Evolutionary conservation across 2,113 vertebrate genomes (phyloP).

Genomic region (Dascyllus trimaculatus): DNA sequence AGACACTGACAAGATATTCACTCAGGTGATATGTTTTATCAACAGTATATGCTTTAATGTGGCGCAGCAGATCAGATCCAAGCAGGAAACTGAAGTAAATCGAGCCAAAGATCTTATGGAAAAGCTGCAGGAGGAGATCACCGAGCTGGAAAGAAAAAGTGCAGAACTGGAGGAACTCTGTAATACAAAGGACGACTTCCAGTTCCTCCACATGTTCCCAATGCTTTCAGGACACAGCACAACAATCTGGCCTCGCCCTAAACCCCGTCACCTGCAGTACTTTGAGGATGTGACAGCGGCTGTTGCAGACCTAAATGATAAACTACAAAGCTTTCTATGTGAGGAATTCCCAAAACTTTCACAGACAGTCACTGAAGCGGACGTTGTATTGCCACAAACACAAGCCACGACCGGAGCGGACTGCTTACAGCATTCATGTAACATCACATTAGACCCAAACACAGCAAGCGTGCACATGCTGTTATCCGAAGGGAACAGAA

Average conservation of each 20-base stretch:
- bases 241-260: neutral
- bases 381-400: no score
- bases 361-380: neutral
- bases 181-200: neutral
- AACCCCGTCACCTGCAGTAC: neutral
- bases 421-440: neutral
- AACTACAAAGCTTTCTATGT: neutral
- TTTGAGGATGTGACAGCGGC: slow-evolving; percentile 8
- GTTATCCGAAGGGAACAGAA: slow-evolving; percentile 10
- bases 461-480: neutral
- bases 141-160: no score
- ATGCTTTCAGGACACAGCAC: neutral
- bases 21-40: neutral
- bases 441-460: slow-evolving; percentile 36
- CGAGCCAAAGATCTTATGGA: slow-evolving; percentile 4
- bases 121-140: slow-evolving; percentile 13
- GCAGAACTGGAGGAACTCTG: slow-evolving; percentile 11
- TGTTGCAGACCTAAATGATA: neutral
- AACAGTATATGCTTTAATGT: slow-evolving; percentile 4
- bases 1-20: slow-evolving; percentile 7
- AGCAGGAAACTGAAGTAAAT: neutral
- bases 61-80: slow-evolving; percentile 5
- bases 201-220: neutral
- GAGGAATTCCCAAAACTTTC: neutral
- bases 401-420: neutral